A percentile compares a stretch with the other conserved stretches of the same genome.
phyloP scores from a whole-genome alignment of 2,113 vertebrate genomes.

The Burhinus oedicnemus region DNA sequence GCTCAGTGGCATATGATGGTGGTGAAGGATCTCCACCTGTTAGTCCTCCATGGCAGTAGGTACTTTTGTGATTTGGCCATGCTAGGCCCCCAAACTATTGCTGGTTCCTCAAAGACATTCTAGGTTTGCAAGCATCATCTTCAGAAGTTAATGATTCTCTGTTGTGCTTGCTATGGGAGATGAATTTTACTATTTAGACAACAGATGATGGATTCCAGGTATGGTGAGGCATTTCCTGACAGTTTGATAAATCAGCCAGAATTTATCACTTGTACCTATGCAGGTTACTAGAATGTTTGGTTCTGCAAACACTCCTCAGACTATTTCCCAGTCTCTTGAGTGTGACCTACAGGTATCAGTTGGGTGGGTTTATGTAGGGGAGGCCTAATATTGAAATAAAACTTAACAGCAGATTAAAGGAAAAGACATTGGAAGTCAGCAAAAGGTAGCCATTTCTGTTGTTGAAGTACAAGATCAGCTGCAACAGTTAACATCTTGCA shows the following conservation, averaged over 20 bases:
- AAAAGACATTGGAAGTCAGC: neutral
- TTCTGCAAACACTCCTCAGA: neutral
- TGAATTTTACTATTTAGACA: neutral
- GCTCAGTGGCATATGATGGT: neutral
- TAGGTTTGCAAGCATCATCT: neutral
- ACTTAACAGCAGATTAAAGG: neutral
- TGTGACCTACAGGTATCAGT: neutral
- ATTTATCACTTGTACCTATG: neutral
- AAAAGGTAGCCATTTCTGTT: neutral
- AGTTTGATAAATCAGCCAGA: neutral
- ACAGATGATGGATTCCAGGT: neutral
- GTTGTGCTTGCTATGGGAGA: neutral
- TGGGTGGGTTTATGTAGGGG: neutral
- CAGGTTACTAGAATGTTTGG: neutral
- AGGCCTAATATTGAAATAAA: neutral
- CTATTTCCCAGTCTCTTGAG: neutral
- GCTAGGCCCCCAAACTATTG: neutral
- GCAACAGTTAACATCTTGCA: neutral
- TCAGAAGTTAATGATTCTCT: neutral
- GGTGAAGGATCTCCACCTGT: neutral
- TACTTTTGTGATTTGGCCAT: accelerated
- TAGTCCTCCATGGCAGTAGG: neutral
- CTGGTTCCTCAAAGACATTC: neutral
- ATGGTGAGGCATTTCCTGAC: neutral
- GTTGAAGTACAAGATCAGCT: neutral